Conservation (phyloP, 2,113 vertebrate genomes). For the Baryphthengus martii region DNA sequence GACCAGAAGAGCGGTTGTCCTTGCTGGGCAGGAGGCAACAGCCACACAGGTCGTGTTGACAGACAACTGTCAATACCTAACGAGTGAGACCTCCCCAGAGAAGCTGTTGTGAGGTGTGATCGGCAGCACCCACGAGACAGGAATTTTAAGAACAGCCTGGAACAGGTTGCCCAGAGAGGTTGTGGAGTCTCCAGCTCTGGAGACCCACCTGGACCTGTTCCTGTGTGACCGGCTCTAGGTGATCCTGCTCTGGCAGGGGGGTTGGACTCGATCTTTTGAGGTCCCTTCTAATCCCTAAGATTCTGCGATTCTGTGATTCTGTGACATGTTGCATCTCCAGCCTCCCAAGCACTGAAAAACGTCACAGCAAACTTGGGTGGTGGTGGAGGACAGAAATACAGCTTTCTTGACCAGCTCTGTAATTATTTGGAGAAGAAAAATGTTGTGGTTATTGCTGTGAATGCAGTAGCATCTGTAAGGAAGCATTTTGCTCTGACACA, state of each 20-base stretch:
- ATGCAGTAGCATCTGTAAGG: neutral
- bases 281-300: no score
- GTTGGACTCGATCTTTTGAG: no score
- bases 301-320: no score
- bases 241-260: no score
- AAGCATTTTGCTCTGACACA: neutral
- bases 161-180: no score
- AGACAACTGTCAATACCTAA: neutral
- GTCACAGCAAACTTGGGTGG: neutral
- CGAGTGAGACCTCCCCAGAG: neutral
- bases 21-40: neutral
- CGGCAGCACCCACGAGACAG: neutral
- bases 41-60: neutral
- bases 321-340: neutral
- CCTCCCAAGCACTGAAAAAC: neutral
- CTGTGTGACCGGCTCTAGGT: no score
- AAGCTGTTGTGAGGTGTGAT: neutral
- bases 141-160: neutral
- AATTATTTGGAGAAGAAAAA: neutral
- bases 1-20: neutral
- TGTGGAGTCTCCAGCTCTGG: no score
- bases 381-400: neutral
- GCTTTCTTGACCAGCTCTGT: neutral
- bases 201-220: no score
- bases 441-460: neutral